Base-by-base conservation (phyloP, 2,797 vertebrate species). In the Fistularia commersonii region DNA sequence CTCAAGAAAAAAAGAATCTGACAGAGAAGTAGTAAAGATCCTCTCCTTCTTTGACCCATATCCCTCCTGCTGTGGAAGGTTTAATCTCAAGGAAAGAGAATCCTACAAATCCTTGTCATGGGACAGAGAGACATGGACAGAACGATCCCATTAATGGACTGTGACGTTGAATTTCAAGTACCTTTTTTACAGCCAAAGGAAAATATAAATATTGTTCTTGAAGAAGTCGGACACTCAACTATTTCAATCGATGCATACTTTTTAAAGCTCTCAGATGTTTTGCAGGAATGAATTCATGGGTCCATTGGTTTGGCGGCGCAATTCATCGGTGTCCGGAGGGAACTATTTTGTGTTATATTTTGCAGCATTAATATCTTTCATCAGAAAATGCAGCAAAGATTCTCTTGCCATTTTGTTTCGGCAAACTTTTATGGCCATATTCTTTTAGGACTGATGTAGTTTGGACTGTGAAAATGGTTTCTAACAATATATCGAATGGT, bases 191-290 rank as follows among this genome's bases (percentile, higher is more conserved):
- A 69, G 63, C 11, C 10, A 74, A 55, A 35, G 54, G 51, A 50
- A 58, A 78, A 68, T 71, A 60, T 59, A 79, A 82, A 82, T 76
- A 72, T 80, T 84, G 61, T 61, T 72, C 60, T 79, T 72, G 62
- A 80, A 66, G 61, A 79, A 61, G 54, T 4, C 23, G 23, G 23
- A 23, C 23, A 23, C 23, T 23, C 23, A 23, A 23, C 53, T 56
- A 12, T 74, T 80, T 75, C 56, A 80, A 70, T 64, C 45, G 51
- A 81, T 67, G 51, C 61, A 43, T 12, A 50, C 9, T 38, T 51
- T 64, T 54, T 61, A 64, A 57, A 63, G 37, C 47, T 52, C 67
- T 52, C 48, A 49, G 64, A 57, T 71, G 64, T 64, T 53, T 53
- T 33, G 32, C 14, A 48, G 65, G 76, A 81, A 76, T 81, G 15